phyloP scores from a whole-genome alignment of 37 sponge, comb jelly and placozoan species.

The Spongilla lacustris region DNA sequence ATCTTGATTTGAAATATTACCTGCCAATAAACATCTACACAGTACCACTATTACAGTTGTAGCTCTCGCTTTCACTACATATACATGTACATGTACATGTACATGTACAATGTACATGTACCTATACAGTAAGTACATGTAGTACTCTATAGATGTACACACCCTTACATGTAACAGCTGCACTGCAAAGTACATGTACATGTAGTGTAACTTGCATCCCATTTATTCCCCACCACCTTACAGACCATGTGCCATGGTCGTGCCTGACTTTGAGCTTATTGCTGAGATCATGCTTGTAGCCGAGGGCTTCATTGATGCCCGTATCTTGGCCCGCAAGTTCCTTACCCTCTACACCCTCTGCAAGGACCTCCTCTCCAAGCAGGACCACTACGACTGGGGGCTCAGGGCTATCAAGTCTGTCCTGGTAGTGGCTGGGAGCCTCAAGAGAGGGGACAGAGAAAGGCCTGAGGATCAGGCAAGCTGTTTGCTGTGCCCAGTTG shows the following conservation, averaged over 20 bases:
- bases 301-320: constrained; percentile 96
- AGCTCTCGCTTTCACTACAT: too few relatives aligned
- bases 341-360: constrained; percentile 97
- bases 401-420: constrained; percentile 99
- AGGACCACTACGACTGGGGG: constrained; percentile 99
- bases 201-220: not conserved
- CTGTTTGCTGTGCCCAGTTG: not conserved
- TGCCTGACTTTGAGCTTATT: constrained; percentile 98
- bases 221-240: not conserved
- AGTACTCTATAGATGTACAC: constrained; percentile 2
- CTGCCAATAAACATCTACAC: too few relatives aligned
- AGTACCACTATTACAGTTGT: too few relatives aligned
- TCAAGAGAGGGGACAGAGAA: constrained; percentile 94
- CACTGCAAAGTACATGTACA: not conserved
- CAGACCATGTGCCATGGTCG: constrained; percentile 99
- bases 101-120: not conserved
- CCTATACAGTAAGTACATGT: too few relatives aligned
- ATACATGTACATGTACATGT: not conserved
- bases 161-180: not conserved
- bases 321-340: constrained; percentile 95
- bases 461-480: constrained; percentile 95
- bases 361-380: constrained; percentile 87
- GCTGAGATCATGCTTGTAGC: constrained; percentile 99
- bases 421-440: constrained; percentile 96
- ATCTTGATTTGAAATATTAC: too few relatives aligned